These are phyloP conservation scores for Asbolus verrucosus DNA, from an alignment of 1,140 invertebrate species.

Conservation along the genomic window DNA sequence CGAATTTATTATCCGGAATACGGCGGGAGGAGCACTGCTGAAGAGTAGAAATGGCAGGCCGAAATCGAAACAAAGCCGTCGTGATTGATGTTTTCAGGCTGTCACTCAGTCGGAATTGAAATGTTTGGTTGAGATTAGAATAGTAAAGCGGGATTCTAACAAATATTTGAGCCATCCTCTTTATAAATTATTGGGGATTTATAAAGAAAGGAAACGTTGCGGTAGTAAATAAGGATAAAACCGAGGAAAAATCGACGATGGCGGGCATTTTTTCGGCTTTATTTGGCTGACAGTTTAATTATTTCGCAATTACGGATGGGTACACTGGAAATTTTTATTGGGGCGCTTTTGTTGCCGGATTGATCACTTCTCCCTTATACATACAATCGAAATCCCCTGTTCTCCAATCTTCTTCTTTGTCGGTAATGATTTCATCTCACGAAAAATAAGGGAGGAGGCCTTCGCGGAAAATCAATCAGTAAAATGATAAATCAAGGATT, in stretches of 20 bases:
- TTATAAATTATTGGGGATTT: conserved; percentile 28
- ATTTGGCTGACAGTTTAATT: conserved; percentile 34
- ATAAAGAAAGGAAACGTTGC: conserved; percentile 5
- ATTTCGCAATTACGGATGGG: conserved; percentile 20
- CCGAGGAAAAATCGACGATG: not conserved
- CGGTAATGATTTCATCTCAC: conserved; percentile 33
- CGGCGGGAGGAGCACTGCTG: not conserved
- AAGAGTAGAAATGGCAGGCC: conserved; percentile 13
- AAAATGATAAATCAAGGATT: conserved; percentile 13
- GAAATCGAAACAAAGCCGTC: conserved; percentile 33
- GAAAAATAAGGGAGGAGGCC: conserved; percentile 17
- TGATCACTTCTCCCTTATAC: conserved; percentile 27
- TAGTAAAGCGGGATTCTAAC: conserved; percentile 23
- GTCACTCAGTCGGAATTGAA: conserved; percentile 41
- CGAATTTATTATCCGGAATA: not conserved
- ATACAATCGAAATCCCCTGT: conserved; percentile 6
- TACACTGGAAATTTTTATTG: conserved; percentile 11
- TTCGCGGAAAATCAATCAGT: conserved; percentile 25
- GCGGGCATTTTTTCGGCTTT: conserved; percentile 13
- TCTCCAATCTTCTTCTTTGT: conserved; percentile 23
- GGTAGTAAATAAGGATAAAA: too few species aligned
- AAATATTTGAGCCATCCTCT: conserved; percentile 18
- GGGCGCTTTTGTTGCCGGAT: conserved; percentile 16
- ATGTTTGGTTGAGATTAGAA: conserved; percentile 42
- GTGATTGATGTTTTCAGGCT: conserved; percentile 42